Evolutionary conservation across 2,888 invertebrate genomes (phyloP).

Genomic region (Acleris sparsana): DNA sequence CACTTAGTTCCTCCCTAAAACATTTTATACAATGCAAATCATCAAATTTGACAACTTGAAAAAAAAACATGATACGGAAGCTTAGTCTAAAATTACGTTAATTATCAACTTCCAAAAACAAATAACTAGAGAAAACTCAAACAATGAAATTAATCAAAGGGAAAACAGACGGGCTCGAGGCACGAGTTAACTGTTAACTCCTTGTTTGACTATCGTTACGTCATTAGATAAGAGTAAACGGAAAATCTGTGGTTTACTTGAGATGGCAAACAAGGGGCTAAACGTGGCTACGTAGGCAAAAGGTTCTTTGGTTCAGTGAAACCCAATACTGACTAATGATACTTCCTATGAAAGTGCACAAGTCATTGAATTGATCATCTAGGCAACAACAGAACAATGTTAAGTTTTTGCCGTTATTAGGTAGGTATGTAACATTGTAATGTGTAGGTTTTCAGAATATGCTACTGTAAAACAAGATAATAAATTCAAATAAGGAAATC

Average conservation of each 20-base stretch:
- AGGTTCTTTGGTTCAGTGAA: neutral
- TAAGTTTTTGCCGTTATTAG: no score
- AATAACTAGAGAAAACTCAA: slow-evolving; percentile 27
- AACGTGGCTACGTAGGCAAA: neutral
- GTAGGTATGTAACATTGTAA: no score
- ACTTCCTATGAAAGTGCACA: no score
- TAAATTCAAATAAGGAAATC: no score
- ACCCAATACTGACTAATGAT: no score
- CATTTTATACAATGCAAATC: no score
- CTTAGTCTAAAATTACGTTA: slow-evolving; percentile 20
- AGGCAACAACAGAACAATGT: no score
- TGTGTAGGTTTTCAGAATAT: no score
- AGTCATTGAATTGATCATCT: no score
- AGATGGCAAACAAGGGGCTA: slow-evolving; percentile 15
- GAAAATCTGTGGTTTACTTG: slow-evolving; percentile 12
- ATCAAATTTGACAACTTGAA: neutral
- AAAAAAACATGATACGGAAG: neutral
- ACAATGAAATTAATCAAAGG: slow-evolving; percentile 29
- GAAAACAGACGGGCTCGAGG: slow-evolving; percentile 21
- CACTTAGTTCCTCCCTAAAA: no score
- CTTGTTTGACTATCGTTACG: slow-evolving; percentile 32
- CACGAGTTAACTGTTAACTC: slow-evolving; percentile 28
- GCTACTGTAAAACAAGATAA: no score
- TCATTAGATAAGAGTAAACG: slow-evolving; percentile 30
- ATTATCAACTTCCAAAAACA: slow-evolving; percentile 22